phyloP scores from a whole-genome alignment of 2,113 vertebrate species.

The Entelurus aequoreus region DNA sequence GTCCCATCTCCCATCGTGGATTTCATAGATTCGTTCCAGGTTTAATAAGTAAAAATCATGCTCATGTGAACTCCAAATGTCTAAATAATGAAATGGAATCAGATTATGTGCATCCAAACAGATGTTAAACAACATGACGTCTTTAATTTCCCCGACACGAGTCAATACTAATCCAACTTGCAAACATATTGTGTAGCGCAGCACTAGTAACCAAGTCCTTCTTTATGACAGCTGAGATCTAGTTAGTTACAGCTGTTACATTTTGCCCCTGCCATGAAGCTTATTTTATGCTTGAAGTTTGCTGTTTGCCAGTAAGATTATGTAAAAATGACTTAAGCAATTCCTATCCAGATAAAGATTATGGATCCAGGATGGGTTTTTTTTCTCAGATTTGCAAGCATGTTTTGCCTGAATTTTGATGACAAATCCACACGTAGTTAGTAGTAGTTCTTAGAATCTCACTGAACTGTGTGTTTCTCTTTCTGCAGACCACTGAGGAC shows the following conservation, averaged over 20 bases:
- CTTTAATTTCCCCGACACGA: constrained; percentile 56
- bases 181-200: constrained; percentile 40
- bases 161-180: constrained; percentile 60
- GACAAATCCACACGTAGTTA: too few species aligned
- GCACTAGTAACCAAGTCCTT: constrained; percentile 36
- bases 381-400: too few species aligned
- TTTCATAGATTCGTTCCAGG: constrained; percentile 62
- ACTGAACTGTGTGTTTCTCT: constrained; percentile 33
- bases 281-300: neutral
- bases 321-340: neutral
- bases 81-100: constrained; percentile 56
- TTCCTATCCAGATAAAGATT: too few species aligned
- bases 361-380: too few species aligned
- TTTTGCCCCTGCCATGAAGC: constrained; percentile 5
- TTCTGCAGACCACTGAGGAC: constrained; percentile 85
- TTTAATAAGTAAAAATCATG: constrained; percentile 64
- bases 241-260: constrained; percentile 7
- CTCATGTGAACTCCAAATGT: constrained; percentile 49
- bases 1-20: constrained; percentile 51
- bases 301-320: neutral
- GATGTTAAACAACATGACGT: constrained; percentile 58
- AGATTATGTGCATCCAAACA: constrained; percentile 60
- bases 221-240: constrained; percentile 24
- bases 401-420: too few species aligned
- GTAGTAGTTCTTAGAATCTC: neutral